A percentile compares a stretch with the other conserved stretches of the same genome.
These are phyloP conservation scores for Ornithorhynchus anatinus DNA, from an alignment of 2,113 vertebrate species.

Conservation along the genomic window DNA sequence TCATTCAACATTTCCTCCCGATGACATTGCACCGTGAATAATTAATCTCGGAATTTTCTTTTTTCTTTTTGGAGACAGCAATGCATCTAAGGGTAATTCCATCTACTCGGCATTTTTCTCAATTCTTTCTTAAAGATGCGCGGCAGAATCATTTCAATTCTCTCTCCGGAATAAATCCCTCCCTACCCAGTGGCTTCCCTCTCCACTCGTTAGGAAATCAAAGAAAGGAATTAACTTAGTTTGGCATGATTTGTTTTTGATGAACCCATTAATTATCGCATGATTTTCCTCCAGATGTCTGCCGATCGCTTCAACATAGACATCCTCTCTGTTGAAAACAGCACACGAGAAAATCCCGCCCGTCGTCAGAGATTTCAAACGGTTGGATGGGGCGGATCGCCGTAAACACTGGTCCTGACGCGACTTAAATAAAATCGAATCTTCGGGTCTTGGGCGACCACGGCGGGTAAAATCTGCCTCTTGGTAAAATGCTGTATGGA, in stretches of 20 bases:
- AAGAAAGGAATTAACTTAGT: conserved; percentile 56
- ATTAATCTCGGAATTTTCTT: background rate
- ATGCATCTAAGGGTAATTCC: background rate
- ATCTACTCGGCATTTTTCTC: conserved; percentile 15
- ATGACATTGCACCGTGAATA: background rate
- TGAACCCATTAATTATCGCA: conserved; percentile 59
- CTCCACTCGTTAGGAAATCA: conserved; percentile 52
- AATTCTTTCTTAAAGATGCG: conserved; percentile 7
- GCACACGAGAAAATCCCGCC: conserved; percentile 38
- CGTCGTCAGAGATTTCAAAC: conserved; percentile 22
- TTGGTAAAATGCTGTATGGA: too few relatives aligned
- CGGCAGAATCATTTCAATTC: conserved; percentile 1
- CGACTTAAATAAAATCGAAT: conserved; percentile 16
- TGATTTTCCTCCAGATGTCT: conserved; percentile 51
- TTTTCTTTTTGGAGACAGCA: background rate
- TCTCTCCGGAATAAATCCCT: conserved; percentile 36
- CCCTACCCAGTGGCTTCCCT: background rate
- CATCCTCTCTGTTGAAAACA: conserved; percentile 51
- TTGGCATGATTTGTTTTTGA: conserved; percentile 55
- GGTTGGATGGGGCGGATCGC: background rate
- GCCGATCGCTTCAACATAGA: conserved; percentile 43
- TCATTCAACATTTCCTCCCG: background rate
- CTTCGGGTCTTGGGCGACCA: too few relatives aligned
- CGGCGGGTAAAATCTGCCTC: too few relatives aligned
- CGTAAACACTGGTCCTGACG: conserved; percentile 10